Evolutionary conservation across 2,888 invertebrate species (phyloP).

Genomic region (Heliothis peltigera): DNA sequence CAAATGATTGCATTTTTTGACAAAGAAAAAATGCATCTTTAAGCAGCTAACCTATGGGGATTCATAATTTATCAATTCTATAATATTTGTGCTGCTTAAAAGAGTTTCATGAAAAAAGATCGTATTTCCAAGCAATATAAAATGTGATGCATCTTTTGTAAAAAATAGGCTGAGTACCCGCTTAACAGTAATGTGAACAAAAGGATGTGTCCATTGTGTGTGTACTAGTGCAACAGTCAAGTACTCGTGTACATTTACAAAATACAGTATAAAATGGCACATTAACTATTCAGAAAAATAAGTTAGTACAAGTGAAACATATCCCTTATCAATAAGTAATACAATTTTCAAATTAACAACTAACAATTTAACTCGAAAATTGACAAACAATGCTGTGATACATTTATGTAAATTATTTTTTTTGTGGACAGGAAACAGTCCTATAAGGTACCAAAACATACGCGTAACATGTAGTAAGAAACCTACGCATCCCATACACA

Average conservation of each 20-base stretch:
- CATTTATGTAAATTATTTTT: slow-evolving; percentile 73
- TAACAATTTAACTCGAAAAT: slow-evolving; percentile 78
- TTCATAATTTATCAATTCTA: not conserved
- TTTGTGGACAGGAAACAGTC: slow-evolving; percentile 88
- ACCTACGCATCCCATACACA: slow-evolving; percentile 73
- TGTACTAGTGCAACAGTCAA: slow-evolving; percentile 53
- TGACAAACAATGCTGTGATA: slow-evolving; percentile 79
- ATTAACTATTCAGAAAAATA: slow-evolving; percentile 78
- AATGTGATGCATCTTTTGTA: slow-evolving; percentile 53
- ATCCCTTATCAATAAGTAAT: slow-evolving; percentile 64
- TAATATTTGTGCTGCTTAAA: not conserved
- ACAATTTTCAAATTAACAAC: slow-evolving; percentile 73
- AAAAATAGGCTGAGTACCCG: slow-evolving; percentile 42
- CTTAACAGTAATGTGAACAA: slow-evolving; percentile 37
- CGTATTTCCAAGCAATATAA: slow-evolving; percentile 30
- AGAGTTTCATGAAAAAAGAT: slow-evolving; percentile 37
- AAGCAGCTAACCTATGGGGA: not conserved
- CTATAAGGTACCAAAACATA: slow-evolving; percentile 86
- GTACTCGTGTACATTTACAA: slow-evolving; percentile 59
- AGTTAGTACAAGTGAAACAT: slow-evolving; percentile 75
- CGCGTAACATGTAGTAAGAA: slow-evolving; percentile 65
- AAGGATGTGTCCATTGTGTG: slow-evolving; percentile 31
- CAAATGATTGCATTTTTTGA: slow-evolving; percentile 13
- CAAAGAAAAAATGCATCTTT: not conserved
- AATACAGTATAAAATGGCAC: slow-evolving; percentile 83